Evolutionary conservation across 2,888 invertebrate species (phyloP).

Genomic region (Rhogogaster chlorosoma): DNA sequence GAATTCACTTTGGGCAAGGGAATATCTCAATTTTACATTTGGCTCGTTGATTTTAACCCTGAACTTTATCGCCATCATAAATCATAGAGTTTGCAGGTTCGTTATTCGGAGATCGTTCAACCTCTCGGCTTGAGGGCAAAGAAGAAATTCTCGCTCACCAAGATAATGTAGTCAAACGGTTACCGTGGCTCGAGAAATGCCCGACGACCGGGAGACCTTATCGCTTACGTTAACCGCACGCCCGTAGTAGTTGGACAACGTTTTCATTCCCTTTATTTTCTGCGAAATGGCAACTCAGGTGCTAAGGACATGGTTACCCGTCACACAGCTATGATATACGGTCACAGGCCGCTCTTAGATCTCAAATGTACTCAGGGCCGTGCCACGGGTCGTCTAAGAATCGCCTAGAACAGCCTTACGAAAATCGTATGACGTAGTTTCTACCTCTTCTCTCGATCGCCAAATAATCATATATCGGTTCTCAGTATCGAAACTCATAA

Average conservation of each 20-base stretch:
- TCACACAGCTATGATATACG: constrained; percentile 39
- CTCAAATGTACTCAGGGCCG: constrained; percentile 39
- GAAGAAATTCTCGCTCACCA: not conserved
- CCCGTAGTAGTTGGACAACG: constrained; percentile 43
- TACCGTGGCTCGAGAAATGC: constrained; percentile 21
- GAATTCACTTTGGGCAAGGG: not conserved
- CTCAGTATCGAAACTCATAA: not conserved
- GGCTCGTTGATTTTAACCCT: constrained; percentile 11
- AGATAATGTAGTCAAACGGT: constrained; percentile 43
- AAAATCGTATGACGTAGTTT: not conserved
- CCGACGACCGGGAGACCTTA: constrained; percentile 37
- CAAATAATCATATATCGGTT: not conserved
- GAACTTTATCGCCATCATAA: constrained; percentile 23
- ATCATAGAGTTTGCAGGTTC: constrained; percentile 23
- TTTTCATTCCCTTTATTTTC: constrained; percentile 47
- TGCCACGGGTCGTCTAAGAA: not conserved
- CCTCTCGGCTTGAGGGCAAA: constrained; percentile 21
- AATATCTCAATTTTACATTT: constrained; percentile 18
- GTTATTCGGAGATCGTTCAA: constrained; percentile 34
- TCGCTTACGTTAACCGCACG: constrained; percentile 35
- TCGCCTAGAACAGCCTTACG: not conserved
- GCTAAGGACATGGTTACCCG: constrained; percentile 47
- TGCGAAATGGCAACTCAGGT: constrained; percentile 47
- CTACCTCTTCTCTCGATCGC: not conserved
- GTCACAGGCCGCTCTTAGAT: constrained; percentile 41